Evolutionary conservation across 2,888 invertebrate species (phyloP).

Genomic region (Augiades crinisus): DNA sequence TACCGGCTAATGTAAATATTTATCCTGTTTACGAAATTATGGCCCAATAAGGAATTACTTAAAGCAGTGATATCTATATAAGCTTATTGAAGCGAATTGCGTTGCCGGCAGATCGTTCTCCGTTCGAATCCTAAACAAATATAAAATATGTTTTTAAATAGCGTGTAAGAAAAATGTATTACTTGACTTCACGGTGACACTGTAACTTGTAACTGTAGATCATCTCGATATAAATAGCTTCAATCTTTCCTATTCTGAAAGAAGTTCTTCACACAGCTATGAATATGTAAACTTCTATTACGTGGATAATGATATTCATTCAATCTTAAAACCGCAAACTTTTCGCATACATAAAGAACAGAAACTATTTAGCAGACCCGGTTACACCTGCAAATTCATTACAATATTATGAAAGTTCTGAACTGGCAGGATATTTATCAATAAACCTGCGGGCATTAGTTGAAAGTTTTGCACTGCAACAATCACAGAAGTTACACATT

Average conservation of each 20-base stretch:
- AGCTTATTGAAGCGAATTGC: too few relatives aligned
- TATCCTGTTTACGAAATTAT: constrained; percentile 6
- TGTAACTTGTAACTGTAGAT: too few relatives aligned
- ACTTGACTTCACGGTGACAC: too few relatives aligned
- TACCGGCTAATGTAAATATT: constrained; percentile 5
- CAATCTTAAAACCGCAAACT: background rate
- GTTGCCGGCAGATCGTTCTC: too few relatives aligned
- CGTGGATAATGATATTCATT: too few relatives aligned
- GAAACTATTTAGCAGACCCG: constrained; percentile 1
- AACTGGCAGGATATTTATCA: constrained; percentile 44
- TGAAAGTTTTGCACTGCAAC: constrained; percentile 40
- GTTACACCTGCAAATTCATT: constrained; percentile 20
- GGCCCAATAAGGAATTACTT: background rate
- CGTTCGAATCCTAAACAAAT: too few relatives aligned
- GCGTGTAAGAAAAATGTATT: too few relatives aligned
- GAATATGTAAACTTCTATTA: too few relatives aligned
- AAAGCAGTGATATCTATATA: too few relatives aligned
- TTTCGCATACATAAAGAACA: background rate
- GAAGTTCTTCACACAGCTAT: too few relatives aligned
- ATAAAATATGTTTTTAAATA: background rate
- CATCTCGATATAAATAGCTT: too few relatives aligned
- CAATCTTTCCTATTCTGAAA: too few relatives aligned
- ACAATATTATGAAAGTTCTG: constrained; percentile 32
- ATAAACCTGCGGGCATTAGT: constrained; percentile 44
- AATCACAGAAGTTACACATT: constrained; percentile 50